phyloP scores from a whole-genome alignment of 2,888 invertebrate species.

The Allacma fusca region DNA sequence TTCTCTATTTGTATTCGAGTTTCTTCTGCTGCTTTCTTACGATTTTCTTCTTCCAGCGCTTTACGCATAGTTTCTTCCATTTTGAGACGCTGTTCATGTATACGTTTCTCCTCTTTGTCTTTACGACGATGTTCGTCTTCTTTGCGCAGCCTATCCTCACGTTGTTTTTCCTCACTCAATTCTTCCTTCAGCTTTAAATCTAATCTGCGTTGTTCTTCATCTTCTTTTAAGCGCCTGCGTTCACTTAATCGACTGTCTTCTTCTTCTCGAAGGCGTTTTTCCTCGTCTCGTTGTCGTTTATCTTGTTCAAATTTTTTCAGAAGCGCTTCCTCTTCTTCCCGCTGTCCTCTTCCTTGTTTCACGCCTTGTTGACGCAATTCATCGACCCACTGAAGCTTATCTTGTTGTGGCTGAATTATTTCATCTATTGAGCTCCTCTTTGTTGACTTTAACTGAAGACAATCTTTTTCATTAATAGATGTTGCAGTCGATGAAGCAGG shows the following conservation, averaged over 20 bases:
- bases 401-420: neutral
- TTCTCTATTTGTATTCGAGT: neutral
- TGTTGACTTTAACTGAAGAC: too few relatives aligned
- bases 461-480: too few relatives aligned
- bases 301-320: conserved; percentile 2
- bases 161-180: too few relatives aligned
- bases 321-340: neutral
- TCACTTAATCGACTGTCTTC: neutral
- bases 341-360: neutral
- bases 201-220: neutral
- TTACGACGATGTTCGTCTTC: too few relatives aligned
- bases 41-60: neutral
- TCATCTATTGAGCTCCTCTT: too few relatives aligned
- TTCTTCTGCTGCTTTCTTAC: neutral
- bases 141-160: too few relatives aligned
- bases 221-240: neutral
- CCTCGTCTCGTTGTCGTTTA: neutral
- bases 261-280: neutral
- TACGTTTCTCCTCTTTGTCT: too few relatives aligned
- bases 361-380: too few relatives aligned
- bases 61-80: neutral
- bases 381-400: neutral
- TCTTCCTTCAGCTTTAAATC: neutral
- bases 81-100: too few relatives aligned
- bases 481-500: neutral